phyloP scores from a whole-genome alignment of 2,113 vertebrate genomes.

The Coracopsis vasa region DNA sequence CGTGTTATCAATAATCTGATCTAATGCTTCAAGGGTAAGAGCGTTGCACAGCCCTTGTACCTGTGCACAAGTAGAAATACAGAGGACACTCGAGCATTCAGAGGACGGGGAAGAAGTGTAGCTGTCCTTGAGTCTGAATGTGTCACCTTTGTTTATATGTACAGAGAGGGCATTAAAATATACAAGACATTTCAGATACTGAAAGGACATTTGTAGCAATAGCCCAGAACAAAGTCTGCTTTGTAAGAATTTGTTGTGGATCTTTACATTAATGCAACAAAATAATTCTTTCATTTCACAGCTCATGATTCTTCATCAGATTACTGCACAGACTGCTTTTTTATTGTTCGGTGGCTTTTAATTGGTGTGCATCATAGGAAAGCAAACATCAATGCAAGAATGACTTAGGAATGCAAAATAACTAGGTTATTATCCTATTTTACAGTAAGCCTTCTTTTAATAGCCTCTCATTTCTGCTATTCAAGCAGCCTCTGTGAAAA shows the following conservation, averaged over 20 bases:
- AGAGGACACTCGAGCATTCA: not conserved
- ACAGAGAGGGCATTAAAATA: not conserved
- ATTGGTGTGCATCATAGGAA: not conserved
- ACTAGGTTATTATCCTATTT: constrained; percentile 56
- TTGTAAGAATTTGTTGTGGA: not conserved
- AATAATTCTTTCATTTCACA: constrained; percentile 35
- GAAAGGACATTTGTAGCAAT: not conserved
- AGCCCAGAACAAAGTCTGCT: not conserved
- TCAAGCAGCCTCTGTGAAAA: constrained; percentile 54
- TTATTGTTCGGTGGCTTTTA: constrained; percentile 22
- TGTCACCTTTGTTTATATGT: not conserved
- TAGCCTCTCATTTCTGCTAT: constrained; percentile 61
- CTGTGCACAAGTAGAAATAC: not conserved
- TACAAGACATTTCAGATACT: not conserved
- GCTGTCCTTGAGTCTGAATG: not conserved
- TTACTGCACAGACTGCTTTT: constrained; percentile 33
- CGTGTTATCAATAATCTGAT: not conserved
- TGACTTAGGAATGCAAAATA: constrained; percentile 53
- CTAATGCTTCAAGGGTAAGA: not conserved
- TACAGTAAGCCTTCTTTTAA: constrained; percentile 63
- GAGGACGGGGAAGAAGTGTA: not conserved
- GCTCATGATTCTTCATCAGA: constrained; percentile 11
- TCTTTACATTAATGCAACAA: not conserved
- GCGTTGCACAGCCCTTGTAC: not conserved
- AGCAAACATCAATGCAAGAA: constrained; percentile 42